Base-by-base conservation (phyloP, 2,797 vertebrate species). In the Sebastes matsubarae region DNA sequence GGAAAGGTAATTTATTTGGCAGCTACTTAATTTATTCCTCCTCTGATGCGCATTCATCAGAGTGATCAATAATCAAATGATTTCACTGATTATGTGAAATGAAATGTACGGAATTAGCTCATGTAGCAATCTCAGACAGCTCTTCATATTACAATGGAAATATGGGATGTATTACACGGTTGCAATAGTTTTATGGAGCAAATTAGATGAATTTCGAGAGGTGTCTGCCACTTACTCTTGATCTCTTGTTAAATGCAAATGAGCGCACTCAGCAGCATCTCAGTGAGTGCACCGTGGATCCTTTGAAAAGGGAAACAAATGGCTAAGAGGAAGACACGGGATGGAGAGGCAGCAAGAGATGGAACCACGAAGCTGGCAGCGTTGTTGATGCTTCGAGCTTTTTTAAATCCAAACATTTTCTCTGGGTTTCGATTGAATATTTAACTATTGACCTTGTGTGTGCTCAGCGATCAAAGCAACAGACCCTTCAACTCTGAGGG, bases 1-100 rank as follows among this genome's bases (percentile, higher is more conserved):
- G 80, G 93, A 94, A 93, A 88, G 70, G 85, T 92, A 88, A 94
- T 95, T 95, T 90, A 94, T 92, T 90, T 82, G 89, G 77, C 86
- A 88, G 83, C 83, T 86, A 83, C 90, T 91, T 92, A 87, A 95
- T 95, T 86, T 91, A 93, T 93, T 92, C 88, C 80, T 80, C 86
- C 76, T 88, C 81, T 87, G 90, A 89, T 89, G 89, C 83, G 71
- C 91, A 91, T 95, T 93, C 86, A 91, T 94, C 82, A 90, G 81
- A 67, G 77, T 69, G 83, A 93, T 95, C 91, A 88, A 94, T 93
- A 94, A 93, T 91, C 85, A 92, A 93, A 93, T 88, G 74, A 93
- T 89, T 88, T 87, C 83, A 77, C 76, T 81, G 86, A 92, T 90
- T 89, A 88, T 85, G 84, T 89, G 86, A 73, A 87, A 83, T 86